Percentiles rank a stretch among this genome's conserved stretches.
These are phyloP conservation scores for Lytechinus variegatus DNA, from an alignment of 35 echinoderm and acorn worm species.

Conservation along the genomic window DNA sequence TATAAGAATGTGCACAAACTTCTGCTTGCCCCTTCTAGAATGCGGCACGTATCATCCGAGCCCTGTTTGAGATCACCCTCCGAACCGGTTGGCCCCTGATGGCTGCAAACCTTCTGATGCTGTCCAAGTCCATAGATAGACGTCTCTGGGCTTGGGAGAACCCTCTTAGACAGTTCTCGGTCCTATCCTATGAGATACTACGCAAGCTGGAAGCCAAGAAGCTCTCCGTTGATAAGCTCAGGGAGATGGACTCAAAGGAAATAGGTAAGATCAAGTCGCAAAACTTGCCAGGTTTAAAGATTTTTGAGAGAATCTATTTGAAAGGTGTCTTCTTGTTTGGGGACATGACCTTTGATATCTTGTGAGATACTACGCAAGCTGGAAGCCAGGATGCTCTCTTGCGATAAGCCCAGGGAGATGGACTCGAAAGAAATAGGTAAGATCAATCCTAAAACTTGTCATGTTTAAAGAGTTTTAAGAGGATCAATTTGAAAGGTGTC, in stretches of 20 bases:
- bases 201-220: constrained; percentile 74
- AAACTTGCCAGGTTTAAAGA: no score
- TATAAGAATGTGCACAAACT: neutral
- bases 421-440: no score
- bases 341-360: neutral
- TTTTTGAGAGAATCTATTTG: no score
- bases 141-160: constrained; percentile 90
- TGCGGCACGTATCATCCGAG: constrained; percentile 89
- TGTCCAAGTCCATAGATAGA: constrained; percentile 85
- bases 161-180: constrained; percentile 84
- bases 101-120: constrained; percentile 65
- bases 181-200: constrained; percentile 66
- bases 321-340: no score
- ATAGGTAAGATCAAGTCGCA: constrained; percentile 59
- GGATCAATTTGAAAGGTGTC: no score
- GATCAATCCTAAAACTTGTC: no score
- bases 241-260: constrained; percentile 79
- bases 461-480: no score
- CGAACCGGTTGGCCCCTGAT: constrained; percentile 92
- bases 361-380: constrained; percentile 76
- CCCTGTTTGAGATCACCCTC: constrained; percentile 89
- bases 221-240: constrained; percentile 71
- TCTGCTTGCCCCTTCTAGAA: constrained; percentile 64
- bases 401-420: constrained; percentile 76
- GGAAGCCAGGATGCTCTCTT: constrained; percentile 58